These are phyloP conservation scores for Zalophus californianus DNA, from an alignment of 2,797 vertebrate genomes.

Conservation along the genomic window DNA sequence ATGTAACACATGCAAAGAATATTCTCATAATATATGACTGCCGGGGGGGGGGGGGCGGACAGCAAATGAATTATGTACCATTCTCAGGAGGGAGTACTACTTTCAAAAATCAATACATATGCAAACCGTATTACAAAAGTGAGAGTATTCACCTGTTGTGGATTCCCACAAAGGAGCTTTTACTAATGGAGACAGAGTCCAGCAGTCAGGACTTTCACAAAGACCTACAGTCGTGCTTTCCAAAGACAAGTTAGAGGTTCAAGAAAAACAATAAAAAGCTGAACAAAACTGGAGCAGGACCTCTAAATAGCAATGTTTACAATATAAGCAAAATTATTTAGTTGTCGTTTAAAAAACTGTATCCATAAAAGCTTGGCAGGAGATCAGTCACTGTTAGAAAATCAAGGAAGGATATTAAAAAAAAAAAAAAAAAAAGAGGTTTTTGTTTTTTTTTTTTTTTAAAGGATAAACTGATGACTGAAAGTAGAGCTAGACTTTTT, in stretches of 20 bases:
- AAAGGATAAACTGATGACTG: not conserved
- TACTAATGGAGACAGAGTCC: not conserved
- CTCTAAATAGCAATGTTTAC: not conserved
- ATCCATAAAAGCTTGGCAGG: not conserved
- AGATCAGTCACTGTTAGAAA: not conserved
- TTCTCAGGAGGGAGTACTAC: not conserved
- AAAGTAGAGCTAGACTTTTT: not conserved
- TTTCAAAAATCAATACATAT: not conserved
- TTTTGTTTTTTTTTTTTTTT: no score
- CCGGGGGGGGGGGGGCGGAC: not conserved
- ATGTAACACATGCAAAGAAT: not conserved
- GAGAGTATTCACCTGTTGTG: not conserved
- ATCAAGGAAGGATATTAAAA: not conserved
- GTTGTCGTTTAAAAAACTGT: not conserved
- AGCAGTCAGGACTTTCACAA: not conserved
- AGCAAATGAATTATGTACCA: not conserved
- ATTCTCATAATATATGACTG: not conserved
- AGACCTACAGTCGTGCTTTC: not conserved
- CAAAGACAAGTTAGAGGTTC: not conserved
- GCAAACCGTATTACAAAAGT: not conserved
- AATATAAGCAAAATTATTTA: slow-evolving; percentile 28
- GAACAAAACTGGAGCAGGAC: not conserved
- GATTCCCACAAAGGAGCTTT: not conserved
- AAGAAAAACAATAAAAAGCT: not conserved
- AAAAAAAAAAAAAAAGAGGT: not conserved